Conservation (phyloP, 2,797 vertebrate genomes). For the Periparus ater region DNA sequence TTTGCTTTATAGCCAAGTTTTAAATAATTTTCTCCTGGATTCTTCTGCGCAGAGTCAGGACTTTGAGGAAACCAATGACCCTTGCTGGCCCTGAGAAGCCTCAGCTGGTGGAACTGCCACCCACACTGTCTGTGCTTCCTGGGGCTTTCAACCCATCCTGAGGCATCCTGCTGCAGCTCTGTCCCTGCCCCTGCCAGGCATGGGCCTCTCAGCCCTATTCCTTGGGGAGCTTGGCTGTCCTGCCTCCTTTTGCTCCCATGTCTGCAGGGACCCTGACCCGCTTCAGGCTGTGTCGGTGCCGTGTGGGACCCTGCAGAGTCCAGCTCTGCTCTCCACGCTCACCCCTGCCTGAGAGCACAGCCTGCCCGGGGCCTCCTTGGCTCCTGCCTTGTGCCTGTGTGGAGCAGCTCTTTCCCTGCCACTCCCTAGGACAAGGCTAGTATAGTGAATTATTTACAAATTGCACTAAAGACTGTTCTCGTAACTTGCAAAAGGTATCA, state of each 20-base stretch:
- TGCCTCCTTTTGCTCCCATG: neutral
- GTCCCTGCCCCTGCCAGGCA: neutral
- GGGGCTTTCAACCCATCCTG: neutral
- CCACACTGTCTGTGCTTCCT: neutral
- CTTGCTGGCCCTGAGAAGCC: no score
- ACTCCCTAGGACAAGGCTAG: neutral
- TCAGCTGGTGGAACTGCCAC: neutral
- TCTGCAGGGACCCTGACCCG: neutral
- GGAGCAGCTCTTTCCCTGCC: no score
- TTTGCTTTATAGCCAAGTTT: neutral
- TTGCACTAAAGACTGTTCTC: neutral
- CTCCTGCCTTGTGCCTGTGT: accelerated
- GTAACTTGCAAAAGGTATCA: neutral
- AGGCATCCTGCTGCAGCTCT: neutral
- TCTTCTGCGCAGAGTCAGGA: neutral
- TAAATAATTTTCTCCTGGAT: accelerated
- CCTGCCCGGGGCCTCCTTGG: accelerated
- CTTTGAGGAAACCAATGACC: neutral
- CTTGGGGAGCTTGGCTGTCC: neutral
- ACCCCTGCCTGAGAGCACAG: neutral
- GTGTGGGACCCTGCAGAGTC: neutral
- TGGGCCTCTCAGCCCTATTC: neutral
- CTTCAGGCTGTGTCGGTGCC: neutral
- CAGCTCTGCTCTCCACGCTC: no score
- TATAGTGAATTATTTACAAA: neutral